Percentiles rank a stretch among this genome's conserved stretches.
Conservation (phyloP, 2,888 invertebrate genomes). For the Nineta flava region DNA sequence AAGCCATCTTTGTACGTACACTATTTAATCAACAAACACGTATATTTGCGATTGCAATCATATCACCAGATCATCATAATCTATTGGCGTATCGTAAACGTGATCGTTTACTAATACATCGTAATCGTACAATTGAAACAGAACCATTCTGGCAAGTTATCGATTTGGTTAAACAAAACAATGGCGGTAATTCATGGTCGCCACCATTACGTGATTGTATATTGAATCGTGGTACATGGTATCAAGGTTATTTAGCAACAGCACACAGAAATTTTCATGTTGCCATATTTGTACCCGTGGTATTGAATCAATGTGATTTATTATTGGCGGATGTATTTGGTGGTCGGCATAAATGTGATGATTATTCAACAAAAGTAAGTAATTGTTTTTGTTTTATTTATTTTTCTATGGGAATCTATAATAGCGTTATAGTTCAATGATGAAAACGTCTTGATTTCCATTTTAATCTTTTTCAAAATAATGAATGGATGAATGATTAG, state of each 20-base stretch:
- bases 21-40: slow-evolving; percentile 2
- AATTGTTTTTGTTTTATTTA: not conserved
- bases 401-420: not conserved
- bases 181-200: slow-evolving; percentile 21
- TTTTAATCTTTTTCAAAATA: too few relatives aligned
- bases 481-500: too few relatives aligned
- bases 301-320: slow-evolving; percentile 58
- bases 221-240: slow-evolving; percentile 22
- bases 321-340: slow-evolving; percentile 50
- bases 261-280: slow-evolving; percentile 15
- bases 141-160: slow-evolving; percentile 2
- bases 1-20: slow-evolving; percentile 13
- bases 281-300: slow-evolving; percentile 28
- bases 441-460: too few relatives aligned
- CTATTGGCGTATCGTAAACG: slow-evolving; percentile 1
- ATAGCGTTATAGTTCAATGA: too few relatives aligned
- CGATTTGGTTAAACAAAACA: not conserved
- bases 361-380: slow-evolving; percentile 31
- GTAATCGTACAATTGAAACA: slow-evolving; percentile 1
- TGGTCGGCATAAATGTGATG: slow-evolving; percentile 41
- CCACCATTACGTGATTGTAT: slow-evolving; percentile 26
- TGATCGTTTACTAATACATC: slow-evolving; percentile 1
- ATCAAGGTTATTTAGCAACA: slow-evolving; percentile 22
- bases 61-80: not conserved
- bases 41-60: slow-evolving; percentile 1